phyloP scores from a whole-genome alignment of 2,888 invertebrate species.

The Eristalinus sepulchralis region DNA sequence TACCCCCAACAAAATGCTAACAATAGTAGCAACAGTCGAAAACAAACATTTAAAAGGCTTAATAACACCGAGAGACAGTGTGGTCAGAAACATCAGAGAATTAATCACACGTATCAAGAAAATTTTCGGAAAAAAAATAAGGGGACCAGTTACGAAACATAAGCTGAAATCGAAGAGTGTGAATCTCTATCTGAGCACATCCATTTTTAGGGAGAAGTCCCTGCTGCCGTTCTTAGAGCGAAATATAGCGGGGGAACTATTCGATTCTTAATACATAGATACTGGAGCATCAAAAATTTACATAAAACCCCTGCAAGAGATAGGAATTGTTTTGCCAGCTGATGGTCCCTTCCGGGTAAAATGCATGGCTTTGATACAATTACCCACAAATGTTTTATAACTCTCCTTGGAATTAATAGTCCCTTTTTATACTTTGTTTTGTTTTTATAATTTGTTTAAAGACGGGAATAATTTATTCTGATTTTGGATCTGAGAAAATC shows the following conservation, averaged over 20 bases:
- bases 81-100: constrained; percentile 51
- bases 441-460: constrained; percentile 54
- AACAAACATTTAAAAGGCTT: constrained; percentile 9
- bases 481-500: constrained; percentile 49
- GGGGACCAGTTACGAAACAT: not conserved
- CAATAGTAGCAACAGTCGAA: constrained; percentile 10
- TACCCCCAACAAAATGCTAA: not conserved
- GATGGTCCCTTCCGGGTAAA: constrained; percentile 39
- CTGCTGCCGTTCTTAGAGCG: constrained; percentile 52
- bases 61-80: constrained; percentile 34
- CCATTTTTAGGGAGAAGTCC: constrained; percentile 57
- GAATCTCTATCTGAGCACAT: constrained; percentile 5
- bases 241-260: constrained; percentile 43
- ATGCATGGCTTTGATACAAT: constrained; percentile 55
- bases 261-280: constrained; percentile 49
- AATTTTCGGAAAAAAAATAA: constrained; percentile 5
- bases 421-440: constrained; percentile 56
- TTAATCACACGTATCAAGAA: constrained; percentile 44
- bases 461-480: constrained; percentile 28
- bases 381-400: constrained; percentile 55
- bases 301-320: constrained; percentile 42
- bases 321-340: constrained; percentile 33
- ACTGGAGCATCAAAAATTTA: constrained; percentile 66
- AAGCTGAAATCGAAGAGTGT: constrained; percentile 15
- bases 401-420: constrained; percentile 49